phyloP scores from a whole-genome alignment of 2,888 invertebrate genomes.

The Phragmatobia fuliginosa region DNA sequence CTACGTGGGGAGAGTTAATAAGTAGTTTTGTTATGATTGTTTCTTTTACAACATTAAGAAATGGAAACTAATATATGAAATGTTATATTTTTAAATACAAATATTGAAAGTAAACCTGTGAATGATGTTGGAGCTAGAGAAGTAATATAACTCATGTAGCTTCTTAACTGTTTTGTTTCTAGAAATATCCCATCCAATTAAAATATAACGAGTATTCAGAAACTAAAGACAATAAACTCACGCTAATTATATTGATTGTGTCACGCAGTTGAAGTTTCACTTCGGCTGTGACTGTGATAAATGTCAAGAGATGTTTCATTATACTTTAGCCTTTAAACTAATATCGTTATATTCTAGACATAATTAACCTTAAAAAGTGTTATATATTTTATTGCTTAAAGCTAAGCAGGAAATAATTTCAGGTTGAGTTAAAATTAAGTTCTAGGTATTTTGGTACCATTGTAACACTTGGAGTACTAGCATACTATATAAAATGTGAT shows the following conservation, averaged over 20 bases:
- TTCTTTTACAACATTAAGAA: background rate
- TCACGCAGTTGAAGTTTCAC: background rate
- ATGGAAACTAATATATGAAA: slow-evolving; percentile 1
- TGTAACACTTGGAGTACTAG: background rate
- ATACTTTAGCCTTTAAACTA: background rate
- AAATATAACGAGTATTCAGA: background rate
- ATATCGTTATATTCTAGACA: background rate
- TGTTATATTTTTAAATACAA: background rate
- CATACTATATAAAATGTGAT: background rate
- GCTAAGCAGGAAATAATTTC: background rate
- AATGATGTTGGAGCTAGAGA: background rate
- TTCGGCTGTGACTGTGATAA: background rate
- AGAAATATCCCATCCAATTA: slow-evolving; percentile 1
- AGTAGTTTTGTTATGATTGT: slow-evolving; percentile 12
- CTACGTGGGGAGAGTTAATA: slow-evolving; percentile 7
- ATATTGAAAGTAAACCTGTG: background rate
- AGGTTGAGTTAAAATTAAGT: background rate
- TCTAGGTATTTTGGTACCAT: background rate
- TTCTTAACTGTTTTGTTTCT: background rate
- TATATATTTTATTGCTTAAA: background rate
- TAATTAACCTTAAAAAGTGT: background rate
- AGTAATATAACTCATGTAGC: background rate
- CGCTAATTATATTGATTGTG: slow-evolving; percentile 1
- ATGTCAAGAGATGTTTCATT: background rate
- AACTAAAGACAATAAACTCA: background rate